Percentiles rank a stretch among this genome's conserved stretches.
Evolutionary conservation across 2,113 vertebrate genomes (phyloP).

Genomic region (Tachycineta bicolor): DNA sequence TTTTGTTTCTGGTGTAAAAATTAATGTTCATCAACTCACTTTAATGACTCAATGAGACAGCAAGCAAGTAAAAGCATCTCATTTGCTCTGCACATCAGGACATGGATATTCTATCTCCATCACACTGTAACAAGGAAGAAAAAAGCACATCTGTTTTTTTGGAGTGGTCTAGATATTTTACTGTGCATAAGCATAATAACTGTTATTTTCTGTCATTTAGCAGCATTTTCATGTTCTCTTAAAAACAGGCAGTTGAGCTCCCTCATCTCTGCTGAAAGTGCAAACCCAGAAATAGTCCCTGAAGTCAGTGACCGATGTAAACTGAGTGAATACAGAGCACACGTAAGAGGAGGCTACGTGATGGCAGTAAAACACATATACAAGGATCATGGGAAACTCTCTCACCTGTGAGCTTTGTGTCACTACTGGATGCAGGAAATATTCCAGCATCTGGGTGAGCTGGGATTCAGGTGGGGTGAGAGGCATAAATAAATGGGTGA

Average conservation of each 20-base stretch:
- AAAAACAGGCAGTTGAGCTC: background rate
- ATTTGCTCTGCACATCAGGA: conserved; percentile 13
- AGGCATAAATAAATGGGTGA: background rate
- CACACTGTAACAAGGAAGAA: background rate
- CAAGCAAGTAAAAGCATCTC: conserved; percentile 33
- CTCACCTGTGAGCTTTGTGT: background rate
- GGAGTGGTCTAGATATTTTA: background rate
- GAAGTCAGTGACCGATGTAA: background rate
- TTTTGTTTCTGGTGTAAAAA: conserved; percentile 40
- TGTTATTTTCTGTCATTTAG: conserved; percentile 7
- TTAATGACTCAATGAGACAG: conserved; percentile 33
- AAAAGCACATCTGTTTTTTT: background rate
- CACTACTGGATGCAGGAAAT: background rate
- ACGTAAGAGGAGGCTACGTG: background rate
- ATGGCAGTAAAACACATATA: background rate
- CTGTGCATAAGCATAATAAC: background rate
- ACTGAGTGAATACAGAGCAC: background rate
- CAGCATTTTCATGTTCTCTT: background rate
- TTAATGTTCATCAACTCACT: conserved; percentile 49
- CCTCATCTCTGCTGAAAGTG: background rate
- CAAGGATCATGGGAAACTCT: fast-evolving
- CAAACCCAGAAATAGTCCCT: background rate
- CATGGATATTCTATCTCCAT: background rate
- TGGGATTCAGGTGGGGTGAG: fast-evolving
- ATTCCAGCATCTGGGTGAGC: fast-evolving